Evolutionary conservation across 2,113 vertebrate genomes (phyloP), one percentile per base, ranked within the genome.

Genomic region (Nyctereutes procyonoides): DNA sequence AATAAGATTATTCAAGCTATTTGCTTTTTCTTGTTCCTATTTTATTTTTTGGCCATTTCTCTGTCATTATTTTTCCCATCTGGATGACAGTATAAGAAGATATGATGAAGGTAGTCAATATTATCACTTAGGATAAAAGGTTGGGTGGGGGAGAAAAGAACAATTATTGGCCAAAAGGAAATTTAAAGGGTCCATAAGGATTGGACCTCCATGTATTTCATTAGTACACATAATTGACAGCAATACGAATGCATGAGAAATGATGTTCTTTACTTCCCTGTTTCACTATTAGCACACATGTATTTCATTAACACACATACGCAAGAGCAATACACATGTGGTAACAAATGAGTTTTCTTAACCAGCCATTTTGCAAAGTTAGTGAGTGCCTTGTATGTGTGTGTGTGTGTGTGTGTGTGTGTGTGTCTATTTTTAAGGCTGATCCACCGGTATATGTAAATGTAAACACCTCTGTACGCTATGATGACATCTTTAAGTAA

Each of bases 401-500:
- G n/a, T 38, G 38, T 35, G n/a, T 69, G 32, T n/a, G 32, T 22
- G 19, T 62, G 11, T 63, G 11, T 28, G 11, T 13, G 26, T 63
- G 62, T 13, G 62, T 63, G 26, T 24, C 62, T 63, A 51, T 98
- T 98, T 92, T 71, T 87, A 88, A 92, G 80, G 76, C 63, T 13
- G 60, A 93, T 94, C 84, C 95, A 87, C 89, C 79, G 60, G 74
- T 92, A 32, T 96, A 90, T 96, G 95, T 97, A 98, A 98, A 98
- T 96, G 43, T 87, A 95, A 96, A 97, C 71, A 95, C 63, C 84
- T 97, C 95, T 96, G 84, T 60, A 79, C 53, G 26, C 65, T 79
- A 38, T 77, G 20, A 81, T 85, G 96, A 96, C 92, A 97, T 86
- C 58, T 97, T 94, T 97, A 96, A 97, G 88, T 97, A 97, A 98